A percentile compares a stretch with the other conserved stretches of the same genome.
Conservation (phyloP, 2,113 vertebrate genomes). For the Phyllostomus hastatus region DNA sequence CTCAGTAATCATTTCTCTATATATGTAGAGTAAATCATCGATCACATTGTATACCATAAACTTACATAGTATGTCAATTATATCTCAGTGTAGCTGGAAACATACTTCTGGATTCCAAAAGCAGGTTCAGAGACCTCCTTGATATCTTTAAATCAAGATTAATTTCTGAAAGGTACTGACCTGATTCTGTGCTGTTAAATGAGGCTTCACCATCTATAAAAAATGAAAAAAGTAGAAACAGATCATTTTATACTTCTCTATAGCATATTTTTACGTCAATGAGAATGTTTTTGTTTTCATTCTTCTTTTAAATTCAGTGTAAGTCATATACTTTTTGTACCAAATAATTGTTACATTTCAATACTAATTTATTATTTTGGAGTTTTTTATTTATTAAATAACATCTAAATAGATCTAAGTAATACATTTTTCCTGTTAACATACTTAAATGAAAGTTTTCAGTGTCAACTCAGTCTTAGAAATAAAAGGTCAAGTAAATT, state of each 20-base stretch:
- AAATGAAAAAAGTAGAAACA: neutral
- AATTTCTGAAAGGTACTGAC: slow-evolving; percentile 32
- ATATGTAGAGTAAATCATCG: neutral
- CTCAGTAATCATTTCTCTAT: neutral
- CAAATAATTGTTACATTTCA: neutral
- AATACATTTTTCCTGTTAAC: neutral
- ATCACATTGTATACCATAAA: neutral
- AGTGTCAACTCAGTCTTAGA: neutral
- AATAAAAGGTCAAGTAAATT: neutral
- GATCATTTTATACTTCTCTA: neutral
- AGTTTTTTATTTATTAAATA: neutral
- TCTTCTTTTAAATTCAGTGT: neutral
- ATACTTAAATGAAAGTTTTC: neutral
- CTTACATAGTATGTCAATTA: neutral
- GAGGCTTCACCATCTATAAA: slow-evolving; percentile 23
- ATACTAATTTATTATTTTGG: neutral
- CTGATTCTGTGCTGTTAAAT: neutral
- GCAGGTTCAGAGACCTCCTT: neutral
- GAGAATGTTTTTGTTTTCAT: neutral
- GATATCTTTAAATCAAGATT: neutral
- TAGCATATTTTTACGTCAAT: neutral
- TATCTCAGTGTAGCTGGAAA: neutral
- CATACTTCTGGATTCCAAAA: neutral
- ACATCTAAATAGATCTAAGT: neutral
- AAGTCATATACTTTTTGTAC: neutral